Evolutionary conservation across 2,797 vertebrate genomes (phyloP), one percentile per base, ranked within the genome.

Genomic region (Danio aesculapii): DNA sequence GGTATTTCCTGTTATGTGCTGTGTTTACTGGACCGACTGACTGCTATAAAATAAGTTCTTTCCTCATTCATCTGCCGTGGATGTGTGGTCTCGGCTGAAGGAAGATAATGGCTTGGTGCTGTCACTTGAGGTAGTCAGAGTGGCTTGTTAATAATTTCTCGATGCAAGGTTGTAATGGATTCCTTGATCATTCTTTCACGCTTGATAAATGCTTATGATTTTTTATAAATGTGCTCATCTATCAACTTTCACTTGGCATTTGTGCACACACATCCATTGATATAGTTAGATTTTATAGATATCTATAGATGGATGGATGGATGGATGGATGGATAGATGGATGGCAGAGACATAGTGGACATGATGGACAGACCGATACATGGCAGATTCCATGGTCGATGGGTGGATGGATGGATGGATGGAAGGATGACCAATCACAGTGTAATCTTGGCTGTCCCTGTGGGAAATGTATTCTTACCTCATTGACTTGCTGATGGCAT

Each of bases 401-500:
- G 5, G 9, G 13, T 0, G 6, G n/a, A 49, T 7, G 17, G 6
- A 47, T 1, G 11, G 8, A 21, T 0, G 5, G n/a, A 49, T 7
- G 17, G 3, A 47, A 0, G 10, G 8, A 11, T 52, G 3, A 50
- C 6, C 8, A 6, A 12, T 1, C 4, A 58, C 12, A 16, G 7
- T 76, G 75, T 44, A 19, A 66, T 77, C 7, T 44, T 77, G 75
- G 50, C 59, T 64, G 14, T 75, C 49, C 72, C 50, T 10, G 69
- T 12, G 8, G 55, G 8, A 6, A 49, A 73, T 70, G 49, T 62
- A 44, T 47, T 61, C 55, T 41, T 58, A 30, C 61, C 62, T 73
- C 70, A 74, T 63, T 83, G 76, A 46, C 19, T 79, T 75, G 39
- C 63, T 62, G 46, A 75, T 12, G 61, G 53, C 11, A 39, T 79